These are phyloP conservation scores for Dusona sp. DNA, from an alignment of 2,888 invertebrate species.

Conservation along the genomic window DNA sequence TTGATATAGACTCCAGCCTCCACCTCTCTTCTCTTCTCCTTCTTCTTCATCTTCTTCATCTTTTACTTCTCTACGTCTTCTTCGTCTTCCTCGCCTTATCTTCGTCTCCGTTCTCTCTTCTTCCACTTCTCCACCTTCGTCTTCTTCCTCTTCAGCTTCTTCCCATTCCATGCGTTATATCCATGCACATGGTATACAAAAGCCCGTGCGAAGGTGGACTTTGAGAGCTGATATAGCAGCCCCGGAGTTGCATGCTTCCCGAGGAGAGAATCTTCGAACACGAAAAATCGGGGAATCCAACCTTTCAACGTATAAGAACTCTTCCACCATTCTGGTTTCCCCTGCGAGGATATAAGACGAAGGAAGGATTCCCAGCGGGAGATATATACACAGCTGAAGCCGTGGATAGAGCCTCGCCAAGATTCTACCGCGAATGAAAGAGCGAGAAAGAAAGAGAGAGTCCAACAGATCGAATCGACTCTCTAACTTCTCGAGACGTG, in stretches of 20 bases:
- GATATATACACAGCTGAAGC: conserved; percentile 51
- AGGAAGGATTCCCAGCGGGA: conserved; percentile 70
- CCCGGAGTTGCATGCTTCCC: conserved; percentile 39
- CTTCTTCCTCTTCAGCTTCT: conserved; percentile 29
- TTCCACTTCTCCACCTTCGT: conserved; percentile 1
- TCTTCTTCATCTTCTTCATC: conserved; percentile 47
- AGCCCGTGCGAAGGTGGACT: conserved; percentile 52
- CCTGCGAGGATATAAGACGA: conserved; percentile 40
- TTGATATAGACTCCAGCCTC: conserved; percentile 81
- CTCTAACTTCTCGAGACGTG: conserved; percentile 61
- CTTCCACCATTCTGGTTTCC: conserved; percentile 66
- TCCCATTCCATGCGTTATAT: conserved; percentile 43
- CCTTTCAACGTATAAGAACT: conserved; percentile 55
- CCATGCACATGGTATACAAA: conserved; percentile 24
- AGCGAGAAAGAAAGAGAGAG: conserved; percentile 30
- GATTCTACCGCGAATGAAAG: conserved; percentile 35
- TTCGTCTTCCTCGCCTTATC: conserved; percentile 22
- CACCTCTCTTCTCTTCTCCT: conserved; percentile 72
- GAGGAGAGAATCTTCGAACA: conserved; percentile 59
- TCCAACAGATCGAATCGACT: conserved; percentile 71
- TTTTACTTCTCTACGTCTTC: conserved; percentile 30
- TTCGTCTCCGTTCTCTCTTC: conserved; percentile 24
- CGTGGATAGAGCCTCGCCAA: conserved; percentile 16
- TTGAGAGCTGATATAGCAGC: conserved; percentile 62
- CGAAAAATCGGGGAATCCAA: conserved; percentile 65